Evolutionary conservation across 2,797 vertebrate genomes (phyloP).

Genomic region (Enoplosus armatus): DNA sequence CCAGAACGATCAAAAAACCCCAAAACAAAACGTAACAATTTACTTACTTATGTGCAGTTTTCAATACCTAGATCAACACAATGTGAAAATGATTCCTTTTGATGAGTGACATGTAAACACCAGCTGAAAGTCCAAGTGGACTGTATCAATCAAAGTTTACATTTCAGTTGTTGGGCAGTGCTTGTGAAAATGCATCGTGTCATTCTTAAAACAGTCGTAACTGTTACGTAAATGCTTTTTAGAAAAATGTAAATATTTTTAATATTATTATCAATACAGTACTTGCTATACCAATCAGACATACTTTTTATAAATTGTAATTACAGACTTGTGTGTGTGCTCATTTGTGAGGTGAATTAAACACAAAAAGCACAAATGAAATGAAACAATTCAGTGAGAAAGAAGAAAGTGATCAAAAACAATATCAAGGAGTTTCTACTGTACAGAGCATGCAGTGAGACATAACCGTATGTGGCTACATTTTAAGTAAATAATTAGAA

Average conservation of each 20-base stretch:
- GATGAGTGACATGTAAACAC: constrained; percentile 52
- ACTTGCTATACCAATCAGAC: constrained; percentile 36
- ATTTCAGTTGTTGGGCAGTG: constrained; percentile 29
- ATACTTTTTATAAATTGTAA: constrained; percentile 29
- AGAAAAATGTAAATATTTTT: constrained; percentile 30
- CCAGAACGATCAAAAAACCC: constrained; percentile 20
- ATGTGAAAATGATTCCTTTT: constrained; percentile 7
- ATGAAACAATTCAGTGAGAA: constrained; percentile 19
- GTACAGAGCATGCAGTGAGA: constrained; percentile 70
- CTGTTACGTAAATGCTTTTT: constrained; percentile 48
- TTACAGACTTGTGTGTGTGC: constrained; percentile 28
- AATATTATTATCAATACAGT: constrained; percentile 19
- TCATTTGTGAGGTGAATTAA: constrained; percentile 20
- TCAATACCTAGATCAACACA: constrained; percentile 34
- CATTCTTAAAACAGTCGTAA: not conserved
- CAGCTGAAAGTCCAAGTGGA: constrained; percentile 18
- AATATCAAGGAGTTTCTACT: constrained; percentile 43
- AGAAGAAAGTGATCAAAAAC: constrained; percentile 33
- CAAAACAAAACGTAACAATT: constrained; percentile 1
- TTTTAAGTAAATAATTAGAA: constrained; percentile 52
- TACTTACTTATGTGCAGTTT: constrained; percentile 21
- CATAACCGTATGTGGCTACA: constrained; percentile 42
- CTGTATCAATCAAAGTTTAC: constrained; percentile 19
- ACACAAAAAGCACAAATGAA: constrained; percentile 33
- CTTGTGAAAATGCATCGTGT: constrained; percentile 31